These are phyloP conservation scores for Etia nguti DNA, from an alignment of 2,113 vertebrate genomes.

Conservation along the genomic window DNA sequence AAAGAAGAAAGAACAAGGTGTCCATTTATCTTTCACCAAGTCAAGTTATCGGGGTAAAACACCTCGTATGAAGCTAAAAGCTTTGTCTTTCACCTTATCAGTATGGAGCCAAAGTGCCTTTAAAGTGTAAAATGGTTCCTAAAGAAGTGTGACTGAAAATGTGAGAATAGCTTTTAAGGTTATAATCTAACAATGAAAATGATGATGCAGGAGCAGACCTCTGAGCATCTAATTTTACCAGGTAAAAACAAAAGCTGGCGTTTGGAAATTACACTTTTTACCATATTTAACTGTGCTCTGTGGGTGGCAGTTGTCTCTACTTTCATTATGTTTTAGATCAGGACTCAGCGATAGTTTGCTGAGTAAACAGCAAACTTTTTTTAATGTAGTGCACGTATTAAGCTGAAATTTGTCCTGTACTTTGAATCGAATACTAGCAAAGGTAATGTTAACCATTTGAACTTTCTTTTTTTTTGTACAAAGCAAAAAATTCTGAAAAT, in stretches of 20 bases:
- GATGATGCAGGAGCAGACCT: neutral
- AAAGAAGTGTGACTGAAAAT: slow-evolving; percentile 4
- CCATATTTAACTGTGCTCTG: neutral
- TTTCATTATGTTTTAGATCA: neutral
- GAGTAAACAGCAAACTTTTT: neutral
- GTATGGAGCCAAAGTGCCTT: slow-evolving; percentile 11
- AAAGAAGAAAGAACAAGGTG: slow-evolving; percentile 27
- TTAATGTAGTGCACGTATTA: neutral
- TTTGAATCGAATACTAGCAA: neutral
- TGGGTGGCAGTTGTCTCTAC: neutral
- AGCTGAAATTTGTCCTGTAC: neutral
- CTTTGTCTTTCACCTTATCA: slow-evolving; percentile 18
- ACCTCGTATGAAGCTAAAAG: slow-evolving; percentile 28
- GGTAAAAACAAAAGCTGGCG: neutral
- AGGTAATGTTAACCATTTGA: neutral
- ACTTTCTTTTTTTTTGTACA: neutral
- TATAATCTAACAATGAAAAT: neutral
- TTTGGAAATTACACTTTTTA: neutral
- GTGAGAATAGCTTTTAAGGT: neutral
- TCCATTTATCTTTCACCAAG: slow-evolving; percentile 47
- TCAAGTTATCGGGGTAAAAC: slow-evolving; percentile 39
- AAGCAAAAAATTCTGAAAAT: neutral
- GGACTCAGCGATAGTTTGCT: neutral
- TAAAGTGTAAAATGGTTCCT: slow-evolving; percentile 33
- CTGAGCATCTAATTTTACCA: neutral